Conservation (phyloP, 2,888 invertebrate species). For the Andrena dorsata region DNA sequence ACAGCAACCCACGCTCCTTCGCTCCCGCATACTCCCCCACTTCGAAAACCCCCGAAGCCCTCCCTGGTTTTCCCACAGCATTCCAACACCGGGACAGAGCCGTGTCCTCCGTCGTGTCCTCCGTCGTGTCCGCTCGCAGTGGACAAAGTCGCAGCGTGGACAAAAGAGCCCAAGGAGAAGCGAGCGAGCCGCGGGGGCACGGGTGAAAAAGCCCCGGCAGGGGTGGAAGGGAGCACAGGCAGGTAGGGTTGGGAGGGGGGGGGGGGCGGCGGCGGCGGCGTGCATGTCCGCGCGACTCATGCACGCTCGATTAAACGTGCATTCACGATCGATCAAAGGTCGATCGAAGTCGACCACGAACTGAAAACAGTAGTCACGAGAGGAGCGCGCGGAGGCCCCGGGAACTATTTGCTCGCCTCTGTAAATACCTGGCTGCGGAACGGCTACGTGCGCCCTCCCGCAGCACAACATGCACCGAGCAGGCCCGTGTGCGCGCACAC, state of each 20-base stretch:
- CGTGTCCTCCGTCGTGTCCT: conserved; percentile 4
- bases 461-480: conserved; percentile 7
- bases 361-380: conserved; percentile 78
- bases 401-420: conserved; percentile 78
- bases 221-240: conserved; percentile 18
- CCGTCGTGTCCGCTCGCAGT: conserved; percentile 3
- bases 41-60: background rate
- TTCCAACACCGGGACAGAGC: background rate
- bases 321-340: conserved; percentile 80
- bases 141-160: conserved; percentile 24
- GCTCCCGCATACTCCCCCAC: background rate
- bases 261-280: conserved; percentile 15
- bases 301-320: conserved; percentile 75
- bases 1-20: too few species aligned
- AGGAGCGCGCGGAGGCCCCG: conserved; percentile 68
- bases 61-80: background rate
- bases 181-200: conserved; percentile 28
- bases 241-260: conserved; percentile 13
- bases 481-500: background rate
- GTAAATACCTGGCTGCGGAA: conserved; percentile 78
- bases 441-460: conserved; percentile 48
- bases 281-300: conserved; percentile 71
- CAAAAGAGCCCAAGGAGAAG: conserved; percentile 32
- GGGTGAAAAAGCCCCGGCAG: conserved; percentile 19
- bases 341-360: conserved; percentile 77